Evolutionary conservation across 92 coral and sea anemone species (phyloP), one percentile per base, ranked within the genome.

Genomic region (Bergia puertoricense): DNA sequence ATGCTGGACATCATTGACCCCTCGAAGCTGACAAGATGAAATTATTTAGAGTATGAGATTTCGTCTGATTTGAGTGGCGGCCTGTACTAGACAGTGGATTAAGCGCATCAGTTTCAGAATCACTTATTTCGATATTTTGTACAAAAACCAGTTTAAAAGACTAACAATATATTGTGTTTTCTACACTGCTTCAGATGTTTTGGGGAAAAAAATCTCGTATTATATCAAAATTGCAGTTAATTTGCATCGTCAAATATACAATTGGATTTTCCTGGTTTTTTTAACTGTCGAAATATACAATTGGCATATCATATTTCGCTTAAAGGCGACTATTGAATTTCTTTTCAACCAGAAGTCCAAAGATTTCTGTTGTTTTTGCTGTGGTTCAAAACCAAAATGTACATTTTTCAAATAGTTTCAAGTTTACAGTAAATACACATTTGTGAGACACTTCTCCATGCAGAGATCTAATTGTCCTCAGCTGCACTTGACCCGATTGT

Each of bases 361-460:
- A 8, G 74, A 82, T 20, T 82, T 67, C 71, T 42, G 54, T 82
- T 82, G 86, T 68, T 68, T 44, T 68, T 80, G 41, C 36, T 23
- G 59, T 67, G 59, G 42, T 42, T 30, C 79, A 30, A 71, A 84
- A 20, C 44, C 43, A 48, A 41, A 71, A 84, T 71, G n/a, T 72
- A 50, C 77, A 69, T 84, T 84, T 68, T 71, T 84, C 11, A 56
- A 84, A 84, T 84, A 44, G 30, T 84, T 82, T 22, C 48, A 67
- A 81, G 74, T 81, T 82, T 84, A 23, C 40, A 45, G 67, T 36
- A 39, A 69, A 46, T 16, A 84, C 80, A 57, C 48, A 38, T 48
- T 54, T 51, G 82, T 36, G 85, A 16, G 56, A 42, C 74, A 15
- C 40, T 16, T 62, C 30, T 42, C n/a, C 77, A 22, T 74, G 80